Evolutionary conservation across 2,888 invertebrate species (phyloP), one percentile per base, ranked within the genome.

Genomic region (Cerastis leucographa): DNA sequence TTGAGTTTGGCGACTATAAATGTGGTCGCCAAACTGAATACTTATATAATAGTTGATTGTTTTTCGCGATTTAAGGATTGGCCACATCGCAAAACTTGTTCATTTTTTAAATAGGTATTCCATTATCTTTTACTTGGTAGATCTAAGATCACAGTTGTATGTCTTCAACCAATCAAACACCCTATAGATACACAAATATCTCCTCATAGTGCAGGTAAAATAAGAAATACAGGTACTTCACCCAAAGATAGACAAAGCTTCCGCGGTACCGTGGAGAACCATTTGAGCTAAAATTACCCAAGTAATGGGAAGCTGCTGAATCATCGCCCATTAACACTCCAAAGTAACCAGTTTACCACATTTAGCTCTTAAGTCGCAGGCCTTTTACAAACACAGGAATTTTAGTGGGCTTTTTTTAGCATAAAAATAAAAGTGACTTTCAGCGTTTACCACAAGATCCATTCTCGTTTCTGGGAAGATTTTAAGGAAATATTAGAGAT

Each of bases 271-370:
- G 49, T 46, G 5, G 5, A 61, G 42, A 62, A 42, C 71, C 62
- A 62, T 74, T 72, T 14, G 64, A 81, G 72, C 74, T 85, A 78
- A 81, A 81, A 74, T 81, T 74, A 84, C 54, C 56, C 17, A 72
- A 70, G 78, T 61, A 85, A 74, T 81, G 42, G 81, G 65, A 70
- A 70, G 19, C 54, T 35, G 68, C 70, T 81, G 81, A 81, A 54
- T 84, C 81, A 72, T 70, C 19, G 49, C 54, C 74, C 72, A 78
- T 84, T 81, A 84, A 64, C 81, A 85, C 71, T 56, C 17, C 12
- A 74, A 65, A 81, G 74, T 78, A 74, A 54, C 22, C 40, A 59
- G 56, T 77, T 74, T 74, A 78, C 85, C 49, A 49, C 66, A 62
- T 70, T 77, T 77, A 70, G 22, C 71, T 78, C 40, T 74, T 69